Conservation (phyloP, 2,888 invertebrate genomes). For the Leptodirus hochenwartii region DNA sequence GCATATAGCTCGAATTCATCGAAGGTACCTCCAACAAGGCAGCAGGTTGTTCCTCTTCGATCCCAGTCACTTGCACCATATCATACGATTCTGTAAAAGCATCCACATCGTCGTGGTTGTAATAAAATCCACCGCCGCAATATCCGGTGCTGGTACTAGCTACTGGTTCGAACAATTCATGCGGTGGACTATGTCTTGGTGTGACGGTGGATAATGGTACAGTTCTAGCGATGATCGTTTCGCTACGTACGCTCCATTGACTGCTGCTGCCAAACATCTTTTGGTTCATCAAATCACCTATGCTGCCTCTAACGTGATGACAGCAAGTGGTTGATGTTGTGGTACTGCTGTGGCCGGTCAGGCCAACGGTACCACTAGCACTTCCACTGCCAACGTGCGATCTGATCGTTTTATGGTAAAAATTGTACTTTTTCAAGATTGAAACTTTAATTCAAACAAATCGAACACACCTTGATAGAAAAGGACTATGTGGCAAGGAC, state of each 20-base stretch:
- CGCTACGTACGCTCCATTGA: constrained; percentile 52
- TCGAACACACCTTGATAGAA: constrained; percentile 30
- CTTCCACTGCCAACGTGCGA: constrained; percentile 18
- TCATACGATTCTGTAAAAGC: no score
- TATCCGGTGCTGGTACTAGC: no score
- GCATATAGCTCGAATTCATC: no score
- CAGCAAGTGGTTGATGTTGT: constrained; percentile 23
- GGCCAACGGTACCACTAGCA: constrained; percentile 9
- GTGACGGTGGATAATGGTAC: constrained; percentile 58
- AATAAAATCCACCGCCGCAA: no score
- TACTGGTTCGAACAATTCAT: constrained; percentile 11
- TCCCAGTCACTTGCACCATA: no score
- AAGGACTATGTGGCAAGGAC: constrained; percentile 34
- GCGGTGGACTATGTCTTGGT: constrained; percentile 34
- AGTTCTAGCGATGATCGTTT: constrained; percentile 49
- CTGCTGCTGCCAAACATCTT: constrained; percentile 53
- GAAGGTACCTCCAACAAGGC: no score
- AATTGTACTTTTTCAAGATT: no score
- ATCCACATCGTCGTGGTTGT: no score
- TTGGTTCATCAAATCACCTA: constrained; percentile 64
- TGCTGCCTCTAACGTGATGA: constrained; percentile 38
- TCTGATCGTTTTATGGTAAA: no score
- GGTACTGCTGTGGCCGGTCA: constrained; percentile 20
- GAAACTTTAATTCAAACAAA: constrained; percentile 20
- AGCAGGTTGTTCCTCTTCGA: no score